Evolutionary conservation across 92 coral and sea anemone genomes (phyloP), one percentile per base, ranked within the genome.

Genomic region (Meandrina meandrites): DNA sequence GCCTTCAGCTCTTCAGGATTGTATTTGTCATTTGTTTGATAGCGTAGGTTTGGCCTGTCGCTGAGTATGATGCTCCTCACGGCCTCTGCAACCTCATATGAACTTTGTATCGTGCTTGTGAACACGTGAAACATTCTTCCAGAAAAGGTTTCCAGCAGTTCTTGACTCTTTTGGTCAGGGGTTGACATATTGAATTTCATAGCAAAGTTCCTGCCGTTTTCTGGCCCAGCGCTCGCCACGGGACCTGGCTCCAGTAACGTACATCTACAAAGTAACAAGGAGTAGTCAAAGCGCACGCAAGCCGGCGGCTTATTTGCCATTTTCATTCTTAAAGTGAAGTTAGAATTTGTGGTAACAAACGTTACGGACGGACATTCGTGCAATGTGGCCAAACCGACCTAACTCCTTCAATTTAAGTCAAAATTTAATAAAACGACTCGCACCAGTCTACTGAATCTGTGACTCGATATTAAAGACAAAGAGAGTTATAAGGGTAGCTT

Each of bases 161-260:
- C 84, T 75, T 92, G 79, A 14, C 92, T 89, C 64, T 91, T 89
- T 56, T 86, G 91, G 78, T 94, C 97, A 11, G 91, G 70, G 19
- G 45, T 30, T 21, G 91, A 85, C 13, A 78, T 76, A 51, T 92
- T 94, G 62, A 88, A 57, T 40, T 34, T 80, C 50, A 8, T 62
- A 0, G 1, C 21, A 5, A 58, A 57, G 32, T 2, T 24, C 13
- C 8, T 8, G 4, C 28, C 7, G 27, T 80, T 80, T 16, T 80
- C 84, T 12, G 9, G 9, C 37, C 9, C 84, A 0, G 28, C 13
- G 53, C 91, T 92, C 35, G 80, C 67, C 50, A 90, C 80, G 12
- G 92, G 98, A 34, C 98, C 94, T 9, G 98, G 90, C 57, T 92
- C 95, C 58, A 94, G 83, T 30, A 92, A 3, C 32, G 84, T n/a